A percentile compares a stretch with the other conserved stretches of the same genome.
phyloP scores from a whole-genome alignment of 2,797 vertebrate species.

The Aulostomus chinensis region DNA sequence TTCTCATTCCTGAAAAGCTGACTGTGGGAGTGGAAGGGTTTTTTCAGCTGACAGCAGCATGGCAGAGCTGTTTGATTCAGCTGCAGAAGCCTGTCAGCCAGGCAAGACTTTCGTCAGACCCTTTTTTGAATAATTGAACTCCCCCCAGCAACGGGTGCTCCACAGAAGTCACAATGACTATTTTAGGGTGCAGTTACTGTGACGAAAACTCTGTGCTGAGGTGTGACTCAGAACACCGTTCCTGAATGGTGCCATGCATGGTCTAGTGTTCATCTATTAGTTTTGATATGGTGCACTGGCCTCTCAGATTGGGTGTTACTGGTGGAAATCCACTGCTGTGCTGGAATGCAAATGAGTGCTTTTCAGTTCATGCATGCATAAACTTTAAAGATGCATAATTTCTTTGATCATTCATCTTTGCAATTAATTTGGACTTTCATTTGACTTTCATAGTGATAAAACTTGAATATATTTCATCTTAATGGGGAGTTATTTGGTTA shows the following conservation, averaged over 20 bases:
- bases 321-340: background rate
- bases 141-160: conserved; percentile 23
- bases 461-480: background rate
- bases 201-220: conserved; percentile 18
- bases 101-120: conserved; percentile 50
- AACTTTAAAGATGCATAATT: no score
- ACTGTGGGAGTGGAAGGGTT: conserved; percentile 30
- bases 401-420: background rate
- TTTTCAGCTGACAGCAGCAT: conserved; percentile 58
- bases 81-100: conserved; percentile 49
- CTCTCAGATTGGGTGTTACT: background rate
- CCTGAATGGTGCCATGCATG: background rate
- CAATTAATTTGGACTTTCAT: conserved; percentile 5
- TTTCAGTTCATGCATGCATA: no score
- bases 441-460: background rate
- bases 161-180: conserved; percentile 24
- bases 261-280: conserved; percentile 10
- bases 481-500: background rate
- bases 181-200: conserved; percentile 49
- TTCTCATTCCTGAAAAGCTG: conserved; percentile 54
- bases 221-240: conserved; percentile 37
- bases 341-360: background rate
- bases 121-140: conserved; percentile 65
- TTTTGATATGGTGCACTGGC: background rate
- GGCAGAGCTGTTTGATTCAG: conserved; percentile 51